Base-by-base conservation (phyloP, 1,140 invertebrate genomes). In the Drosophila parabipectinata region DNA sequence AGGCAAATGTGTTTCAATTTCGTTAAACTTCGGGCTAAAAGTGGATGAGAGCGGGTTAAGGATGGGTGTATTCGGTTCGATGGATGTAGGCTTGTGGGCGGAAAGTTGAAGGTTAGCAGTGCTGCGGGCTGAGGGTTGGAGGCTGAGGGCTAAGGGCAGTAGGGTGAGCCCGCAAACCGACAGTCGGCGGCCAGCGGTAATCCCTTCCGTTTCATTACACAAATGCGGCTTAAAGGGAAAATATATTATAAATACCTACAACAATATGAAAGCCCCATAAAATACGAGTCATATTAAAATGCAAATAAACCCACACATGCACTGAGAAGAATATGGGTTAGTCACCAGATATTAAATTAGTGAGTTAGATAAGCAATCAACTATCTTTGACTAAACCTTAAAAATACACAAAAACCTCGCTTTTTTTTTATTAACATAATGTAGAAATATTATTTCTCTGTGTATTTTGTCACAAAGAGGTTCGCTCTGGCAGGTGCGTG, bases 161-260 rank as follows among this genome's bases (percentile, higher is more conserved):
- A 7, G 26, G 26, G 26, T 28, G 26, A 28, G 26, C 8, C 34
- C 67, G 15, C 41, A 63, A 77, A 78, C 71, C 76, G 58, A 37
- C 37, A 44, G 58, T 60, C 61, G 53, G 74, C 53, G 77, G 72
- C 55, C 82, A 61, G 59, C 66, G 53, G 63, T 75, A 78, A 82
- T 81, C 72, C 74, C 82, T 85, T 85, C 61, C 82, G 68, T 72
- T 81, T 78, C 82, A 82, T 82, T 85, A 75, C 78, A 68, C 82
- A 87, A 88, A 85, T 85, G 66, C 78, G 78, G 78, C 79, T 85
- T 85, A 81, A 75, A 77, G 59, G 67, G 59, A 41, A 63, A 71
- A 60, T 64, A 55, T 64, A 62, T 74, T 78, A 62, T 67, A 60
- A 68, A 80, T 76, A 58, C 61, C 28, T 61, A 59, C 50, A 62